Conservation (phyloP, 2,113 vertebrate species). For the Tauraco erythrolophus region DNA sequence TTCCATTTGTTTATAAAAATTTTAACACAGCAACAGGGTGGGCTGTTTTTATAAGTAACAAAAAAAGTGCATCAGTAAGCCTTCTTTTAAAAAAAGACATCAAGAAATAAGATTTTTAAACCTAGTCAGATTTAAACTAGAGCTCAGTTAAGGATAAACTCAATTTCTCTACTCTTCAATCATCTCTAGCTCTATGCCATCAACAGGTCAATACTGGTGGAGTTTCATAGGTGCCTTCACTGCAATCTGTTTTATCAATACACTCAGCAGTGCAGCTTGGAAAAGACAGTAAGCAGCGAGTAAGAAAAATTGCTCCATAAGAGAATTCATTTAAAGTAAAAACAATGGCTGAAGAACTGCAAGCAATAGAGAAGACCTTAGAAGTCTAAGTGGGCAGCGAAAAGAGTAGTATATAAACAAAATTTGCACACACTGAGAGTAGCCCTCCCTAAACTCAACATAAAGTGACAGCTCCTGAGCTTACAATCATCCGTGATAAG, state of each 20-base stretch:
- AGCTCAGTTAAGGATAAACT: background rate
- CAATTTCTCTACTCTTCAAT: background rate
- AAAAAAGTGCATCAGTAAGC: background rate
- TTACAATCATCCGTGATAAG: background rate
- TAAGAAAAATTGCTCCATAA: background rate
- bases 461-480: background rate
- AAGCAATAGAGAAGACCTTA: background rate
- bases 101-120: background rate
- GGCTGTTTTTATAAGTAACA: background rate
- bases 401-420: background rate
- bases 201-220: background rate
- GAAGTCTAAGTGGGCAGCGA: background rate
- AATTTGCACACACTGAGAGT: background rate
- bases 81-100: background rate
- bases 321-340: background rate
- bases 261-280: background rate
- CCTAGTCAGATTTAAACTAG: background rate
- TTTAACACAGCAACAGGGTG: background rate
- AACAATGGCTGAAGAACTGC: background rate
- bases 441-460: background rate
- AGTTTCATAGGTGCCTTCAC: background rate
- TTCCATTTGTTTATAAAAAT: background rate
- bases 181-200: background rate
- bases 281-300: background rate
- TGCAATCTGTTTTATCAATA: background rate